Conservation (phyloP, 2,888 invertebrate genomes). For the Pseudococcus jackbeardsleyi region DNA sequence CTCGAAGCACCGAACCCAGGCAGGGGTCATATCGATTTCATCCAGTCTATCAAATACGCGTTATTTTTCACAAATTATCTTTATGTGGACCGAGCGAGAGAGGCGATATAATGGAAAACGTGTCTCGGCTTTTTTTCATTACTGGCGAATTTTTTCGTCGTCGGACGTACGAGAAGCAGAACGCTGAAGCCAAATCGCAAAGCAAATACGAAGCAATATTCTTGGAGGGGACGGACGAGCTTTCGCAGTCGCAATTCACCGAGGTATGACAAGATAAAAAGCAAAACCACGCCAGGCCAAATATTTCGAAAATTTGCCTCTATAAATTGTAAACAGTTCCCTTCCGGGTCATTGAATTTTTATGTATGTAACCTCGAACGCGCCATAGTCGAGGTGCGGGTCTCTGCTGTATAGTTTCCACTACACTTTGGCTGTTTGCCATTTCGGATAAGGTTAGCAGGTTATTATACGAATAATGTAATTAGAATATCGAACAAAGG, state of each 20-base stretch:
- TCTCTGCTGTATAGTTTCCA: slow-evolving; percentile 34
- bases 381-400: not conserved
- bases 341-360: slow-evolving; percentile 61
- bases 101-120: slow-evolving; percentile 18
- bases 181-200: not conserved
- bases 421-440: slow-evolving; percentile 47
- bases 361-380: slow-evolving; percentile 59
- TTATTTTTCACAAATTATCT: slow-evolving; percentile 45
- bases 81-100: not conserved
- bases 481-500: slow-evolving; percentile 50
- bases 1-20: too few species aligned
- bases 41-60: not conserved
- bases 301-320: slow-evolving; percentile 58
- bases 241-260: slow-evolving; percentile 15
- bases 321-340: slow-evolving; percentile 58
- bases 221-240: not conserved
- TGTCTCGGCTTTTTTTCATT: slow-evolving; percentile 28
- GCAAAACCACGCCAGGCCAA: slow-evolving; percentile 40
- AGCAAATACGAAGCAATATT: slow-evolving; percentile 23
- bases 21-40: not conserved
- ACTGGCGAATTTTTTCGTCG: not conserved
- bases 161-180: not conserved
- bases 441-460: slow-evolving; percentile 55
- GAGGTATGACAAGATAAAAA: slow-evolving; percentile 59
- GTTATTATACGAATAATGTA: slow-evolving; percentile 51